These are phyloP conservation scores for Rhea pennata DNA, from an alignment of 2,113 vertebrate genomes.

Conservation along the genomic window DNA sequence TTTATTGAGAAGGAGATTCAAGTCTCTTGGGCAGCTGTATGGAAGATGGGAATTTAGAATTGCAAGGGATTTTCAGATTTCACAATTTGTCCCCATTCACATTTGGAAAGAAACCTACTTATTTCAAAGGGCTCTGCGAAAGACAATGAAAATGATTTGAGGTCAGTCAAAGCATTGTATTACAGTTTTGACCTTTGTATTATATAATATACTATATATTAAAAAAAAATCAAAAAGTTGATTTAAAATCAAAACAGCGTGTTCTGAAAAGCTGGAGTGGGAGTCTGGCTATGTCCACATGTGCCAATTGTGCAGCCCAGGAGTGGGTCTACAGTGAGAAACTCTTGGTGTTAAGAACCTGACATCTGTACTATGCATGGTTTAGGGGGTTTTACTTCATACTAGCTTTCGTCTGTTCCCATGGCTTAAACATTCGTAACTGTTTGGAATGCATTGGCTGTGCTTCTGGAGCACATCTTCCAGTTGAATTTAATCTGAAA, in stretches of 20 bases:
- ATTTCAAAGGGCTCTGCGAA: constrained; percentile 36
- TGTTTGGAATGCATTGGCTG: constrained; percentile 53
- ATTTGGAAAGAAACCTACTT: constrained; percentile 51
- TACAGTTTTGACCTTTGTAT: constrained; percentile 38
- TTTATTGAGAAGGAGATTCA: neutral
- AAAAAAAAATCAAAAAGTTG: constrained; percentile 51
- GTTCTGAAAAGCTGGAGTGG: neutral
- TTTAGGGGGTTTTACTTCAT: constrained; percentile 20
- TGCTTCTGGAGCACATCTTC: constrained; percentile 70
- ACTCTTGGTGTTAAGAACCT: constrained; percentile 31
- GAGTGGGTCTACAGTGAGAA: constrained; percentile 7
- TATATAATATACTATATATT: constrained; percentile 67
- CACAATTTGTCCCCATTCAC: constrained; percentile 40
- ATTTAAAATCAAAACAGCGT: constrained; percentile 56
- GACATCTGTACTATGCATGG: constrained; percentile 38
- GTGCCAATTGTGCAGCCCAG: neutral
- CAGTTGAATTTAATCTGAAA: constrained; percentile 68
- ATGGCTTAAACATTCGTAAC: constrained; percentile 34
- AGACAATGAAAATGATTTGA: constrained; percentile 64
- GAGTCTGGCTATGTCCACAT: constrained; percentile 16
- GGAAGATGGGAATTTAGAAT: neutral
- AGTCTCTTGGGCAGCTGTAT: neutral
- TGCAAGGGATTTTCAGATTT: constrained; percentile 32
- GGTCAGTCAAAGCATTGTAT: constrained; percentile 62
- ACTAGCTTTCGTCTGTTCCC: constrained; percentile 58